phyloP scores from a whole-genome alignment of 2,797 vertebrate species.

The Pogonophryne albipinna region DNA sequence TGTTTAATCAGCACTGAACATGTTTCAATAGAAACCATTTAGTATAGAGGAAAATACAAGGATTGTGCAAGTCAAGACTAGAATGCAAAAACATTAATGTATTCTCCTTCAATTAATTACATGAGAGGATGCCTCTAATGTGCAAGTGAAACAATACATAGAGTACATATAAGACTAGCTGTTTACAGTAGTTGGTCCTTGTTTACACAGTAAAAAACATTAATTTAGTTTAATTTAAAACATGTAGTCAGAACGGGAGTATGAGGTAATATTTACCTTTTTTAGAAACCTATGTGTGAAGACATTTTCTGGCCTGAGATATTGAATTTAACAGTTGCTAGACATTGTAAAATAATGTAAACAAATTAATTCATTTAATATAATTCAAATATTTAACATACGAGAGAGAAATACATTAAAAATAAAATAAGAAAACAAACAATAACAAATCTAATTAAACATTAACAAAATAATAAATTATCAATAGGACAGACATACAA shows the following conservation, averaged over 20 bases:
- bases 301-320: background rate
- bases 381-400: constrained; percentile 1
- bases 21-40: background rate
- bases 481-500: constrained; percentile 28
- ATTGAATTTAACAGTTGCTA: background rate
- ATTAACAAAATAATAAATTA: constrained; percentile 12
- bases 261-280: constrained; percentile 4
- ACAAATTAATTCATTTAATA: constrained; percentile 14
- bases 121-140: constrained; percentile 15
- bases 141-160: constrained; percentile 25
- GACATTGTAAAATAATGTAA: constrained; percentile 29
- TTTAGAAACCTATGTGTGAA: background rate
- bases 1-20: too few species aligned
- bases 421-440: background rate
- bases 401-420: constrained; percentile 3
- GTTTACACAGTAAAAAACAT: constrained; percentile 40
- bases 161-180: constrained; percentile 47
- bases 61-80: background rate
- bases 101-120: background rate
- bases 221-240: constrained; percentile 5
- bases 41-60: background rate
- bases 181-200: constrained; percentile 60
- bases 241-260: background rate
- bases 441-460: constrained; percentile 2
- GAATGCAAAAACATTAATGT: background rate